Base-by-base conservation (phyloP, 2,797 vertebrate species). In the Bradypodion ventrale region DNA sequence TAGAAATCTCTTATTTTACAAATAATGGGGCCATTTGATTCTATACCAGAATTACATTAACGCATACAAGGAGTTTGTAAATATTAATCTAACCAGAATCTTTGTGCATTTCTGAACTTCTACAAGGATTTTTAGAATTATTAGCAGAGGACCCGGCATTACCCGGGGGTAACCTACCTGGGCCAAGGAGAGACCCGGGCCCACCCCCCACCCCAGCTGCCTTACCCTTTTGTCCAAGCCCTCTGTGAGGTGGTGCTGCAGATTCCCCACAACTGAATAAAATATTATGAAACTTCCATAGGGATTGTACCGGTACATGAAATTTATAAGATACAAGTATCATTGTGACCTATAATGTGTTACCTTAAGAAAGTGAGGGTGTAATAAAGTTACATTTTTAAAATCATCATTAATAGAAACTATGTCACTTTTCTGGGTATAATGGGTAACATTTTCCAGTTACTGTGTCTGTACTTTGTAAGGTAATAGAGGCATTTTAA, bases 1-100 rank as follows among this genome's bases (percentile, higher is more conserved):
- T 85, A 87, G 10, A 42, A 68, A 46, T 29, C 8, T 88, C 59
- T 81, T 72, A 65, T 44, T 87, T 83, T 88, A 80, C 44, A 83
- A 66, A 85, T 72, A 87, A 6, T 72, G 69, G 49, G 86, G 8
- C 1, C 44, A 12, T 89, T 87, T 89, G 23, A 74, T 82, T 68
- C 44, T 49, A 35, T 9, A 3, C 2, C 4, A 65, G 4, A 23
- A 83, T 1, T 60, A 25, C 72, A 74, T 56, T 75, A 87, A 90
- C 15, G 83, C 2, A 87, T 73, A 49, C 49, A 15, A 84, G 42
- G 19, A 83, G 56, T 78, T 88, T 32, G 42, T 21, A 46, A 70
- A 80, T 81, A 0, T 2, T 87, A 83, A 70, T 76, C 80, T 3
- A 80, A 4, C 7, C 75, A 62, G 12, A 82, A 72, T 70, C 21